phyloP scores from a whole-genome alignment of 2,888 invertebrate genomes.

The Cephus spinipes region DNA sequence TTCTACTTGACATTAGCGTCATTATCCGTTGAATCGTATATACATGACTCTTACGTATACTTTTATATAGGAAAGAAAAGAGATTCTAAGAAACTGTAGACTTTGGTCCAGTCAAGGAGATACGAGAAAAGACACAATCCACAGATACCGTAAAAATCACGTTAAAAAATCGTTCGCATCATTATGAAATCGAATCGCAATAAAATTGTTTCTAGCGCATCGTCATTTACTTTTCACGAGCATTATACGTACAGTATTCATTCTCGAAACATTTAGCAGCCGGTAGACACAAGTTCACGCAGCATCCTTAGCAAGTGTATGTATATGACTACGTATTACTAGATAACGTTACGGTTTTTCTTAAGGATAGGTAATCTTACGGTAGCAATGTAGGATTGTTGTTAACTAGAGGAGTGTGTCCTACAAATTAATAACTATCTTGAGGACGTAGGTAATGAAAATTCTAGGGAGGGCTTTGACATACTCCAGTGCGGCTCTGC shows the following conservation, averaged over 20 bases:
- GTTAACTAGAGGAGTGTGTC: conserved; percentile 54
- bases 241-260: conserved; percentile 62
- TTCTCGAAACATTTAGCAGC: conserved; percentile 59
- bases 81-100: not conserved
- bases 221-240: conserved; percentile 48
- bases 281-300: conserved; percentile 55
- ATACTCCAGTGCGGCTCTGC: conserved; percentile 47
- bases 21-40: not conserved
- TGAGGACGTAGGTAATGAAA: conserved; percentile 44
- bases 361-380: conserved; percentile 53
- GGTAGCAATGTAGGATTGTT: conserved; percentile 59
- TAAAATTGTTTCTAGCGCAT: conserved; percentile 18
- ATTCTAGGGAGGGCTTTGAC: conserved; percentile 48
- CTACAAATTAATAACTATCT: conserved; percentile 46
- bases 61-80: not conserved
- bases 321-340: conserved; percentile 61
- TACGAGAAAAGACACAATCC: not conserved
- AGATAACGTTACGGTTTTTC: conserved; percentile 56
- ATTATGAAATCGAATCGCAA: not conserved
- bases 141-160: too few relatives aligned
- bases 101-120: not conserved
- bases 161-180: not conserved
- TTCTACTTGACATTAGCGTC: not conserved
- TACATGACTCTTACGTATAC: not conserved
- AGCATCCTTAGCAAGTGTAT: conserved; percentile 58